phyloP scores from a whole-genome alignment of 2,113 vertebrate species.

The Pan troglodytes region NHGRI_mPanTro3-v2.1_pri NC_072401.2:45670501-45671000 shows the following conservation, averaged over 20 bases:
- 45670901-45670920: background rate
- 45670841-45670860: background rate
- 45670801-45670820: background rate
- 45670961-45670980: conserved; percentile 27
- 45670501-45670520: background rate
- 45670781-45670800: background rate
- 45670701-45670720: background rate
- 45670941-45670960: background rate
- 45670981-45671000: conserved; percentile 37
- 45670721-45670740: background rate
- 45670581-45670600: background rate
- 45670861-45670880: background rate
- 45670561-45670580: background rate
- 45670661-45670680: background rate
- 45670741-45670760: background rate
- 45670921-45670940: conserved; percentile 18
- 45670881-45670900: background rate
- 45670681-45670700: background rate
- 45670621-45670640: background rate
- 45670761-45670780: background rate
- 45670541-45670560: background rate
- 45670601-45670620: background rate
- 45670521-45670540: background rate
- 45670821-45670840: background rate
- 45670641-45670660: background rate